Conservation (phyloP, 2,888 invertebrate species). For the Cheilosia variabilis region DNA sequence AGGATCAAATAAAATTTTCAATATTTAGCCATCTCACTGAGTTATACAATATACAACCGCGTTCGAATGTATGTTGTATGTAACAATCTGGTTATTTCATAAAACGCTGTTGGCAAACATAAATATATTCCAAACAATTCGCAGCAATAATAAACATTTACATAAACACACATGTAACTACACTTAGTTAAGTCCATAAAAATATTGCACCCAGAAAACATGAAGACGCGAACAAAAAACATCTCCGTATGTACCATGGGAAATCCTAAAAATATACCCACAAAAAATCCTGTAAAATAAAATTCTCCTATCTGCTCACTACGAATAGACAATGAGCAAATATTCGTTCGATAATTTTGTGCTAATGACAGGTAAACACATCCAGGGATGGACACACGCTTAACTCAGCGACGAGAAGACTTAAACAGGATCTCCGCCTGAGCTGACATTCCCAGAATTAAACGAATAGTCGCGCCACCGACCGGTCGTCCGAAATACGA, state of each 20-base stretch:
- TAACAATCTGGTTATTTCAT: too few species aligned
- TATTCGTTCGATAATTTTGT: not conserved
- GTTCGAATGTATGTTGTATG: too few species aligned
- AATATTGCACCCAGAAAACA: not conserved
- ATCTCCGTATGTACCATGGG: not conserved
- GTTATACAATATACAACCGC: too few species aligned
- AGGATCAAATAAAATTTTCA: too few species aligned
- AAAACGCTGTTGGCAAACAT: not conserved
- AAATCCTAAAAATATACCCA: slow-evolving; percentile 2
- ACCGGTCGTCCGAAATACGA: not conserved
- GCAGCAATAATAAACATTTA: not conserved
- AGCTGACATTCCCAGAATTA: slow-evolving; percentile 39
- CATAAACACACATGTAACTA: not conserved
- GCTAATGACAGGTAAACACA: slow-evolving; percentile 5
- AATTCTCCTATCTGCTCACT: not conserved
- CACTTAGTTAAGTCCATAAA: not conserved
- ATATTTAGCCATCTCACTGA: too few species aligned
- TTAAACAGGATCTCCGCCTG: slow-evolving; percentile 44
- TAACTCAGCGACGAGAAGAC: slow-evolving; percentile 4
- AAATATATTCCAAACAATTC: not conserved
- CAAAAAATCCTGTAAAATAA: not conserved
- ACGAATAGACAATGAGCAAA: not conserved
- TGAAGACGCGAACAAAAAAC: not conserved
- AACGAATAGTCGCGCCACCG: not conserved
- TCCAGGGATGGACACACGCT: slow-evolving; percentile 4